Evolutionary conservation across 2,797 vertebrate species (phyloP).

Genomic region (Fistularia commersonii): DNA sequence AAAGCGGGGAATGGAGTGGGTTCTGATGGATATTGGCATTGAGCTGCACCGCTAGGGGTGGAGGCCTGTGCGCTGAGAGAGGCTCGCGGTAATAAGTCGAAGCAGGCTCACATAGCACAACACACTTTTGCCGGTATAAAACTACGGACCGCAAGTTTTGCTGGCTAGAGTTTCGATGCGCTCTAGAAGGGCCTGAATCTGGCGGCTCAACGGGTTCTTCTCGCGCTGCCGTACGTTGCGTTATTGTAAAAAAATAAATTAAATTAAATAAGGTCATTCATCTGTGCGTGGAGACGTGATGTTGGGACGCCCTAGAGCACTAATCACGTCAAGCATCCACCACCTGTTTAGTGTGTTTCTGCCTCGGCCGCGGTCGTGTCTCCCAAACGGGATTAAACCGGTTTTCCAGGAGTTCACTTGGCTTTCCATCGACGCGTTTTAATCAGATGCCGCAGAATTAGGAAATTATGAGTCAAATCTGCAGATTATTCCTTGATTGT

Average conservation of each 20-base stretch:
- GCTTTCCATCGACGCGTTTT: conserved; percentile 23
- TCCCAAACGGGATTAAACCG: conserved; percentile 9
- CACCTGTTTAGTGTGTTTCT: conserved; percentile 44
- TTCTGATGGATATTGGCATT: conserved; percentile 74
- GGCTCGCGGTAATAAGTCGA: conserved; percentile 29
- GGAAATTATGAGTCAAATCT: conserved; percentile 9
- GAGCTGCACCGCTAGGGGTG: conserved; percentile 67
- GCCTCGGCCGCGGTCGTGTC: not conserved
- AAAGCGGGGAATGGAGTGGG: conserved; percentile 65
- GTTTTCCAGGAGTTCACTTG: conserved; percentile 12
- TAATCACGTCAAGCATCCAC: conserved; percentile 7
- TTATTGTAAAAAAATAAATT: too few relatives aligned
- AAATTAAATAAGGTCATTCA: too few relatives aligned
- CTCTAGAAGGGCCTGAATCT: not conserved
- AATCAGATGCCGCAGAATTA: conserved; percentile 1
- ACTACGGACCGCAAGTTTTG: not conserved
- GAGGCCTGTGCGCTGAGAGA: conserved; percentile 67
- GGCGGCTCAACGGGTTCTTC: not conserved
- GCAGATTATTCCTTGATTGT: not conserved
- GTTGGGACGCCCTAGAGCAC: not conserved
- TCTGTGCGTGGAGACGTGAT: too few relatives aligned
- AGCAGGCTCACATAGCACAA: conserved; percentile 20
- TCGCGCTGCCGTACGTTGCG: conserved; percentile 8
- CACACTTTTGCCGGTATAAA: conserved; percentile 1
- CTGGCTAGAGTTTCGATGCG: too few relatives aligned